Conservation (phyloP, 2,113 vertebrate genomes). For the Aspiorhynchus laticeps region DNA sequence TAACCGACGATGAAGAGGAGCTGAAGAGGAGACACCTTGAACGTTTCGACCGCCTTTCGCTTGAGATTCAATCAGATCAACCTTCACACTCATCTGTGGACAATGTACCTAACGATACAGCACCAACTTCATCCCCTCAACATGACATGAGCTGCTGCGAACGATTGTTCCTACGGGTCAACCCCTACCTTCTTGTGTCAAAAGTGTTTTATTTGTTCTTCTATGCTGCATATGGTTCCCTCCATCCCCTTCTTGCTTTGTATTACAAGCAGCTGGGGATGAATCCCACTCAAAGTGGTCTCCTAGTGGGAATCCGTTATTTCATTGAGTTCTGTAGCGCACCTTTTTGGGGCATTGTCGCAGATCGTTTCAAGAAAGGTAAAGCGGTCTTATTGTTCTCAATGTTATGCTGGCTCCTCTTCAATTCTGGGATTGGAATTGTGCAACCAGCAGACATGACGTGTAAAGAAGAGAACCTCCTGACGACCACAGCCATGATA, state of each 20-base stretch:
- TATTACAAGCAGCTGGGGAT: constrained; percentile 98
- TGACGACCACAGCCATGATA: neutral
- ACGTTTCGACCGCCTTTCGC: constrained; percentile 81
- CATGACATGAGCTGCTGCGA: constrained; percentile 85
- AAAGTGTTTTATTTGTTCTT: constrained; percentile 99
- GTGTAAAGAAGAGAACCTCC: constrained; percentile 73
- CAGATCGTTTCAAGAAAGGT: constrained; percentile 93
- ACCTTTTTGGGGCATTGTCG: constrained; percentile 96
- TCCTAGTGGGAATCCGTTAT: constrained; percentile 94
- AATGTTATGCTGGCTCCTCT: constrained; percentile 92
- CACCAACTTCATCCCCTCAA: constrained; percentile 53
- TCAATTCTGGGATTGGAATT: constrained; percentile 93
- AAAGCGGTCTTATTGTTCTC: constrained; percentile 93
- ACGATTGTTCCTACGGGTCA: constrained; percentile 85
- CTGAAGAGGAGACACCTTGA: constrained; percentile 90
- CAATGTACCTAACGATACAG: constrained; percentile 42
- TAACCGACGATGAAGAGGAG: constrained; percentile 95
- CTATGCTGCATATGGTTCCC: constrained; percentile 94
- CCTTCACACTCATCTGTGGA: neutral
- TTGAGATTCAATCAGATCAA: constrained; percentile 66
- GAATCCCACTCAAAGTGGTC: constrained; percentile 89
- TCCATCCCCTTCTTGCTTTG: constrained; percentile 91
- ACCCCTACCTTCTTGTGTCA: constrained; percentile 89
- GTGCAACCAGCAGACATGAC: constrained; percentile 87
- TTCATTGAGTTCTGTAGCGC: constrained; percentile 99